A percentile compares a stretch with the other conserved stretches of the same genome.
These are phyloP conservation scores for Hyalella azteca DNA, from an alignment of 2,888 invertebrate genomes.

Conservation along the genomic window DNA sequence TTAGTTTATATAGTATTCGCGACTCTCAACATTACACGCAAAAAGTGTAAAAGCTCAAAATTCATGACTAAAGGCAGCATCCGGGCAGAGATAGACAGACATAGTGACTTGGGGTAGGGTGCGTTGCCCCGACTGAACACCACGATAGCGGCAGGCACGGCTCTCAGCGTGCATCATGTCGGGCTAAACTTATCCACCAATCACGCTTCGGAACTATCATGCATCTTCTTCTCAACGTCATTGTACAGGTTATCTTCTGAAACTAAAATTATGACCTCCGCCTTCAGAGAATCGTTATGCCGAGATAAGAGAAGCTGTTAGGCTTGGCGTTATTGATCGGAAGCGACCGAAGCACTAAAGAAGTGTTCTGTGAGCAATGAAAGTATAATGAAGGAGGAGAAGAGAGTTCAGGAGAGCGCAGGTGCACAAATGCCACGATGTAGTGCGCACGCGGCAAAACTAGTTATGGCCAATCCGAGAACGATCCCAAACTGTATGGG, in stretches of 20 bases:
- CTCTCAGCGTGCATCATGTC: slow-evolving; percentile 35
- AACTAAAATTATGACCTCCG: neutral
- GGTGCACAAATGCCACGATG: slow-evolving; percentile 36
- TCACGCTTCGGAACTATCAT: slow-evolving; percentile 21
- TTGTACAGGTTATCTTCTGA: slow-evolving; percentile 31
- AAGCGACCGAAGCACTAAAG: slow-evolving; percentile 25
- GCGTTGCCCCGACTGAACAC: slow-evolving; percentile 36
- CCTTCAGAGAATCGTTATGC: slow-evolving; percentile 22
- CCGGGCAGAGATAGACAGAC: slow-evolving; percentile 11
- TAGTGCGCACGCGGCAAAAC: slow-evolving; percentile 41
- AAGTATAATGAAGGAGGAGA: slow-evolving; percentile 39
- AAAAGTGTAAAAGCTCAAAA: neutral
- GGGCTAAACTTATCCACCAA: slow-evolving; percentile 36
- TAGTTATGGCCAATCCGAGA: slow-evolving; percentile 41
- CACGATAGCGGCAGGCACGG: slow-evolving; percentile 30
- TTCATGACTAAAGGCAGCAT: neutral
- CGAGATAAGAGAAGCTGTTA: slow-evolving; percentile 29
- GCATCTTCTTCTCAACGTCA: slow-evolving; percentile 17
- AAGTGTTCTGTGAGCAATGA: slow-evolving; percentile 29
- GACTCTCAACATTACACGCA: neutral
- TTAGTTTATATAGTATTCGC: neutral
- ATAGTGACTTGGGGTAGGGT: slow-evolving; percentile 2
- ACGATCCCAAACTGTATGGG: slow-evolving; percentile 39
- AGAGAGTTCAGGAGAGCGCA: slow-evolving; percentile 38
- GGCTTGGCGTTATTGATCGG: slow-evolving; percentile 30